Evolutionary conservation across 2,113 vertebrate genomes (phyloP).

Genomic region (Paradisaea rubra): DNA sequence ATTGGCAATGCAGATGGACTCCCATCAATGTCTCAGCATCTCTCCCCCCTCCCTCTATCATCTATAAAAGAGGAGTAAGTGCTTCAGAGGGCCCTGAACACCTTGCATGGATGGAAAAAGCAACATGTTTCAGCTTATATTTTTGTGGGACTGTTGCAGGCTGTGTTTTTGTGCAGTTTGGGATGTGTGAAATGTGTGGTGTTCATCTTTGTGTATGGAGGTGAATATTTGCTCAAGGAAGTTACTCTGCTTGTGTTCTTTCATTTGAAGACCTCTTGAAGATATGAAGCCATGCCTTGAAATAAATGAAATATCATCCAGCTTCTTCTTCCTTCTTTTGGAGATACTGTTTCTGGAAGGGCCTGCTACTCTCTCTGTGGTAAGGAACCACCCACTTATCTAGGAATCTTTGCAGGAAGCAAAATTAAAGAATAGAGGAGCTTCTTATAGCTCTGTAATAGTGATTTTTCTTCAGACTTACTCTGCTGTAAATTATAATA

Average conservation of each 20-base stretch:
- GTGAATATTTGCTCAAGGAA: neutral
- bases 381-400: conserved; percentile 41
- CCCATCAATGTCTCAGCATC: conserved; percentile 72
- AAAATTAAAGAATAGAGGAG: neutral
- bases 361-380: conserved; percentile 80
- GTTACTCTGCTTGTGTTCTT: neutral
- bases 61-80: conserved; percentile 95
- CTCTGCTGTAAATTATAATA: neutral
- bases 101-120: neutral
- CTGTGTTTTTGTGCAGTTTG: neutral
- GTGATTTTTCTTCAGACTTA: neutral
- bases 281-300: conserved; percentile 82
- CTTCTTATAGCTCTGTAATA: neutral
- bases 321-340: conserved; percentile 90
- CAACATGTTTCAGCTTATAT: neutral
- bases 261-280: conserved; percentile 81
- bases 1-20: conserved; percentile 70
- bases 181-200: neutral
- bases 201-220: neutral
- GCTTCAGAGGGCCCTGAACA: neutral
- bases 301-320: conserved; percentile 87
- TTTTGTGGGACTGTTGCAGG: neutral
- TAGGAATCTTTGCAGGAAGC: neutral
- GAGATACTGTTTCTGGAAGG: conserved; percentile 83
- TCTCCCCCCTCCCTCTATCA: conserved; percentile 73